Evolutionary conservation across 2,888 invertebrate genomes (phyloP), one percentile per base, ranked within the genome.

Genomic region (Drosophila histrio): DNA sequence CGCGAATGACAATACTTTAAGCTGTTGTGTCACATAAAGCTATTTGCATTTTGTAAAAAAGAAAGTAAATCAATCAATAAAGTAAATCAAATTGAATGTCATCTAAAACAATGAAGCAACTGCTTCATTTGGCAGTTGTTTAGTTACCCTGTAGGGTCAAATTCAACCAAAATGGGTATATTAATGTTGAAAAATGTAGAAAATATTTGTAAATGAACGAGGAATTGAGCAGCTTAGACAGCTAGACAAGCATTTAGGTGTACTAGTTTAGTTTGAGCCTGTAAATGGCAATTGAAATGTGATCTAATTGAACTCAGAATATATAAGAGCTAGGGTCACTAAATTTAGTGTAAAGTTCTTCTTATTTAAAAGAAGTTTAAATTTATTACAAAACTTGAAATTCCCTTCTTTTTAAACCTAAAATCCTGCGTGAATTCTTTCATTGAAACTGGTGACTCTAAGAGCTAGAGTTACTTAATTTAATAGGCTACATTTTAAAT

Each of bases 51-150:
- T 28, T 15, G 28, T 22, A 41, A 49, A n/a, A n/a, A n/a, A 41
- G 39, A 49, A 17, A 34, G 56, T 21, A 15, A n/a, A 60, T 62
- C 38, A 50, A 80, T n/a, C n/a, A n/a, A 41, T 44, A 49, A 17
- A 34, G 56, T 21, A 15, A n/a, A 60, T 62, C 38, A 50, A 80
- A 52, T 67, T 74, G 71, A 46, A 66, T 67, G 59, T 21, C 69
- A 67, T 77, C 62, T 53, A 50, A 77, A 67, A 74, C 69, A 83
- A 71, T 74, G 65, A 52, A 43, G 50, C 39, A 36, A 28, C 56
- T 24, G 39, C 41, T 36, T 22, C 11, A 15, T 15, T 39, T 6
- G 26, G 3, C 19, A 19, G 7, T 22, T 43, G 19, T 46, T n/a
- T 2, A 4, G 1, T 36, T 39, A 36, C 38, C 46, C 46, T 11